Percentiles rank a stretch among this genome's conserved stretches.
Evolutionary conservation across 2,113 vertebrate genomes (phyloP).

Genomic region (Cynoglossus semilaevis): DNA sequence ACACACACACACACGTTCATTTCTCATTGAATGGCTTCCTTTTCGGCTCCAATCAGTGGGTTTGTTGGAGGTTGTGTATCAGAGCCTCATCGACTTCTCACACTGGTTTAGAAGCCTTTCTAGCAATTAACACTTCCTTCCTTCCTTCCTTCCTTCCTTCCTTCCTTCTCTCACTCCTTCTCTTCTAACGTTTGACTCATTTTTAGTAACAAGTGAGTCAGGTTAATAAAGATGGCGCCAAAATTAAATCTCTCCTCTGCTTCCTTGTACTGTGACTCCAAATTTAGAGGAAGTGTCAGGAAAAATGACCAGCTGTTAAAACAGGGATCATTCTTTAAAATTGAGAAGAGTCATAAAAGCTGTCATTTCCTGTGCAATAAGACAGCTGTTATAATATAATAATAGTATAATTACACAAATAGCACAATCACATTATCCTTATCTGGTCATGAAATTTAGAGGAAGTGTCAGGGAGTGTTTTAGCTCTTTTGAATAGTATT

Average conservation of each 20-base stretch:
- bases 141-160: slow-evolving; percentile 52
- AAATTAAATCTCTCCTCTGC: slow-evolving; percentile 9
- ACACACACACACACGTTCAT: slow-evolving; percentile 69
- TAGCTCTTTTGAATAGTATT: no score
- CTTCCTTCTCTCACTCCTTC: slow-evolving; percentile 52
- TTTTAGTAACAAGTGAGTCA: slow-evolving; percentile 6
- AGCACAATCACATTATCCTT: no score
- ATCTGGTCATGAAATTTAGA: no score
- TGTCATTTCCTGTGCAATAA: no score
- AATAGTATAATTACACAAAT: no score
- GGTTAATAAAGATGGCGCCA: slow-evolving; percentile 9
- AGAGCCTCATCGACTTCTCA: slow-evolving; percentile 55
- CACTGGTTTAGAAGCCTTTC: slow-evolving; percentile 53
- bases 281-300: no score
- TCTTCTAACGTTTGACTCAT: no score
- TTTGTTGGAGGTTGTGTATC: slow-evolving; percentile 65
- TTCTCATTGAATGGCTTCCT: slow-evolving; percentile 72
- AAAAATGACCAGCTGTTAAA: no score
- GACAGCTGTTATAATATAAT: no score
- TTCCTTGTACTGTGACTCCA: background rate
- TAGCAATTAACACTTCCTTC: slow-evolving; percentile 59
- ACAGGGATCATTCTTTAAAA: no score
- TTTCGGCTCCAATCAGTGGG: slow-evolving; percentile 69
- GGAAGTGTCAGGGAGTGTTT: no score
- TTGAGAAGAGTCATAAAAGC: no score